Percentiles rank a stretch among this genome's conserved stretches.
These are phyloP conservation scores for Euphydryas editha DNA, from an alignment of 2,888 invertebrate species.

Conservation along the genomic window DNA sequence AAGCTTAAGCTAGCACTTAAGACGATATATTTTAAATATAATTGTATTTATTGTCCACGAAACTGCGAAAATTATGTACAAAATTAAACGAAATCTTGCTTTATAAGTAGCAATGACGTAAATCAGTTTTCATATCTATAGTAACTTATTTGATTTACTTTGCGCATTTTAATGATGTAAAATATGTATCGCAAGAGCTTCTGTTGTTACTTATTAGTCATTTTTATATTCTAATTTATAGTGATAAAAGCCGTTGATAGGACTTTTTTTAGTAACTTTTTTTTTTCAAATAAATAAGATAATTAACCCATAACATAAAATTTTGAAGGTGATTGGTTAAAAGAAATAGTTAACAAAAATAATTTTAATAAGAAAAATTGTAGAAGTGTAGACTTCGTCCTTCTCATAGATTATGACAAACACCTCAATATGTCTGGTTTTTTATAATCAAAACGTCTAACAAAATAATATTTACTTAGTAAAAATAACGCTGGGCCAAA, in stretches of 20 bases:
- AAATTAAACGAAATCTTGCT: conserved; percentile 34
- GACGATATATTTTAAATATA: conserved; percentile 45
- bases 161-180: conserved; percentile 33
- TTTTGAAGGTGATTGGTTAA: conserved; percentile 70
- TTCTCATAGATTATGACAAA: conserved; percentile 43
- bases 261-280: background rate
- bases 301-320: conserved; percentile 21
- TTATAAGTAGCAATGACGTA: conserved; percentile 41
- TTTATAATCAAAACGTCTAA: conserved; percentile 55
- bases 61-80: conserved; percentile 25
- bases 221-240: background rate
- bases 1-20: conserved; percentile 65
- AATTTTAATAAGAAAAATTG: conserved; percentile 14
- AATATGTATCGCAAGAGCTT: conserved; percentile 28
- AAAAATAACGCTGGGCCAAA: conserved; percentile 66
- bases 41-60: conserved; percentile 38
- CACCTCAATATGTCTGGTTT: conserved; percentile 72
- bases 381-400: background rate
- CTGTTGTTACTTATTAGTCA: conserved; percentile 15
- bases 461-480: conserved; percentile 46
- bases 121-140: conserved; percentile 29
- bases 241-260: background rate
- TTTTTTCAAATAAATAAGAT: background rate
- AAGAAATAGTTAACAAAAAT: conserved; percentile 37
- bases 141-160: conserved; percentile 15